A percentile compares a stretch with the other conserved stretches of the same genome.
These are phyloP conservation scores for Eurytoma adleriae DNA, from an alignment of 2,888 invertebrate species.

Conservation along the genomic window DNA sequence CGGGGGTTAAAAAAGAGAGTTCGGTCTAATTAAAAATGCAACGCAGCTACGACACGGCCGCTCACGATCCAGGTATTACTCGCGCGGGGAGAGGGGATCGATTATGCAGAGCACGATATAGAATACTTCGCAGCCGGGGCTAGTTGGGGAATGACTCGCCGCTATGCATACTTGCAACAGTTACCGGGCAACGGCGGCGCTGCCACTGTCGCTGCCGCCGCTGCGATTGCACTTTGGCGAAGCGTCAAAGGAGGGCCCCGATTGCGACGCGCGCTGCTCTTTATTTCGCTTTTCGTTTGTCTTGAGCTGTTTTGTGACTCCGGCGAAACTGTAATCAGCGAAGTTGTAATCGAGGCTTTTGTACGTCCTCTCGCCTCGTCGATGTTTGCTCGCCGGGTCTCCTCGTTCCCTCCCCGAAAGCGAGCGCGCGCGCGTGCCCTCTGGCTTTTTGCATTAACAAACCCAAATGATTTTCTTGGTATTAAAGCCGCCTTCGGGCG, in stretches of 20 bases:
- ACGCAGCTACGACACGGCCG: too few relatives aligned
- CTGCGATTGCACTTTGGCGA: constrained; percentile 30
- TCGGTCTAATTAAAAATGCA: too few relatives aligned
- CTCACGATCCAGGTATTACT: too few relatives aligned
- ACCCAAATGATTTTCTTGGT: background rate
- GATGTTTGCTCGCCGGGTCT: constrained; percentile 5
- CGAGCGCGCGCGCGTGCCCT: too few relatives aligned
- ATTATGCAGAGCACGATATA: background rate
- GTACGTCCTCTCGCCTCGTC: background rate
- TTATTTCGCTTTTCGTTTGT: constrained; percentile 44
- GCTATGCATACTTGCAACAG: constrained; percentile 21
- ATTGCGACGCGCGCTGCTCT: constrained; percentile 27
- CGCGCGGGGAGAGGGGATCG: background rate
- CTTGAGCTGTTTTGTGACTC: constrained; percentile 33
- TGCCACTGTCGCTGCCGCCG: background rate
- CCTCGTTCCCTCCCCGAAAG: background rate
- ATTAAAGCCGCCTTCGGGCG: too few relatives aligned
- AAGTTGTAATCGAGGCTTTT: constrained; percentile 45
- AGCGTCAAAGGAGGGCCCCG: constrained; percentile 19
- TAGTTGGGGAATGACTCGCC: background rate
- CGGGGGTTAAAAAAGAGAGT: too few relatives aligned
- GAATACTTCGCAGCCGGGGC: background rate
- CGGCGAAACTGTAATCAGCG: constrained; percentile 42
- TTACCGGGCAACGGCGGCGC: background rate
- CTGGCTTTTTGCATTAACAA: background rate